Evolutionary conservation across 2,888 invertebrate genomes (phyloP), one percentile per base, ranked within the genome.

Genomic region (Lepidochrysops patricia): DNA sequence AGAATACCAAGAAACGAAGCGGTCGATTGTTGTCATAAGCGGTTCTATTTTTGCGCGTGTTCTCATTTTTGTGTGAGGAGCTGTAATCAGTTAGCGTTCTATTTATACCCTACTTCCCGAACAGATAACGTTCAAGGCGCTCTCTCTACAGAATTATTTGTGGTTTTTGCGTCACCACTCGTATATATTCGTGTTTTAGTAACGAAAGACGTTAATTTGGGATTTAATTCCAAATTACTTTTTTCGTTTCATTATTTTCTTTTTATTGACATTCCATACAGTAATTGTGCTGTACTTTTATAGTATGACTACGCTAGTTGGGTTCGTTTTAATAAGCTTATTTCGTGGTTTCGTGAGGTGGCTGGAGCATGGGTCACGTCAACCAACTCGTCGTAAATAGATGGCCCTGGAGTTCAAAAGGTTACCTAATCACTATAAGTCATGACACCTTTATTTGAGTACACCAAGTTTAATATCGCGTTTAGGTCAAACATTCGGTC

Each of bases 61-160:
- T 54, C 54, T 54, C 54, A 54, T 54, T 27, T 15, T 34, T 35
- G 37, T 58, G 23, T 12, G 57, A 35, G 52, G 26, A 26, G 59
- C 19, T 52, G 50, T 59, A 59, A 59, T 59, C 59, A 52, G 52
- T 58, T 27, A 23, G 61, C 60, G 49, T 57, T 65, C 62, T 65
- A 65, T 65, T 62, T 64, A 59, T 52, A 63, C 35, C 35, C 9
- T 58, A 58, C 64, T 67, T 66, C 65, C 65, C 63, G 48, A 58
- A 62, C 61, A 57, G 61, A 64, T 64, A 60, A 66, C 59, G 62
- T 58, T 59, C 63, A 63, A 66, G 67, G 63, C 61, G 56, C 61
- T 61, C 61, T 48, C 62, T 54, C 61, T 66, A 61, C 57, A 50
- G 13, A 15, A 48, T 19, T 27, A 43, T 19, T 26, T 34, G 43